Evolutionary conservation across 1,140 invertebrate genomes (phyloP), one percentile per base, ranked within the genome.

Genomic region (Bathynomus jamesi): DNA sequence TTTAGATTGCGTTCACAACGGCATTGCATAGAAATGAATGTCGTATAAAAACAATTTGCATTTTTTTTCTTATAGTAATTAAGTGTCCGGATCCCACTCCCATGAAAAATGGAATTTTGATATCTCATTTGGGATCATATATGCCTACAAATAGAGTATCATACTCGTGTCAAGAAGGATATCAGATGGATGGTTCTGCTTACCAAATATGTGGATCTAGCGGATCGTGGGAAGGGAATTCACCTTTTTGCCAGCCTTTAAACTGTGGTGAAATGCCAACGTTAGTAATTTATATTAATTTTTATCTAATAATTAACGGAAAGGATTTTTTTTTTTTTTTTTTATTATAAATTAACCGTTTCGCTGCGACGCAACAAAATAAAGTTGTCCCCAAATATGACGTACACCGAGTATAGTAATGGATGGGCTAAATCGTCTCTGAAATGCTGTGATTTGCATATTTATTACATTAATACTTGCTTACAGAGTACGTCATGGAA

Each of bases 111-210:
- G 77, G 77, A 0, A 28, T 69, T 31, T 63, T 75, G 0, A 53
- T 60, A 0, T 28, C 72, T n/a, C 60, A 8, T 62, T 67, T 70
- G 11, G 31, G 28, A 4, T 61, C 68, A 32, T 71, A 72, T 29
- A 28, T 73, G 68, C 69, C 75, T 1, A 69, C 70, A 13, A 67
- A 76, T 64, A 46, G 69, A 66, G 70, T 82, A 17, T 29, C 76
- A 46, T 83, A 82, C 69, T 71, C 73, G 3, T 85, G 84, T 78
- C 78, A 82, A 70, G 73, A 76, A 29, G 83, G 83, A 3, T 84
- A 82, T 71, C 78, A 80, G 67, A 74, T 84, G 27, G 74, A 80
- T 21, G 83, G 84, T 0, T 65, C 70, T 2, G 46, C 69, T n/a
- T 74, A 81, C 21, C 80, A 81, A 29, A 75, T 67, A 1, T 85